These are phyloP conservation scores for Lepidurus couesii DNA, from an alignment of 1,140 invertebrate genomes.

Conservation along the genomic window DNA sequence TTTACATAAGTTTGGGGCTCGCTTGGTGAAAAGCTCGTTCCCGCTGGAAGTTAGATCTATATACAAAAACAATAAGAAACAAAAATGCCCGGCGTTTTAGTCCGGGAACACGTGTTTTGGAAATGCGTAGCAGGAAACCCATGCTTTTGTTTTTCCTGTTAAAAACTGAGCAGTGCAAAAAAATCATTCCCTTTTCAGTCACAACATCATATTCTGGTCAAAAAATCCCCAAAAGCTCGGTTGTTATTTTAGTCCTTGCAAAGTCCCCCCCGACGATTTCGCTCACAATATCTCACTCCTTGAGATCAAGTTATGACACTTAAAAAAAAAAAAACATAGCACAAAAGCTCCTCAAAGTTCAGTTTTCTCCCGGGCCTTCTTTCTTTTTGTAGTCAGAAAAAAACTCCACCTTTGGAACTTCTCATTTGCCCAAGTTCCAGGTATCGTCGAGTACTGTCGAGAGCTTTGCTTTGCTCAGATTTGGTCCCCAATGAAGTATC, in stretches of 20 bases:
- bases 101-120: neutral
- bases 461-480: neutral
- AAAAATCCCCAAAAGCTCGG: neutral
- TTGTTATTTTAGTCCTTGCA: neutral
- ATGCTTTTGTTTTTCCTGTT: neutral
- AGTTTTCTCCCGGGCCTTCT: too few species aligned
- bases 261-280: neutral
- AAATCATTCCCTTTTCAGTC: neutral
- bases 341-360: neutral
- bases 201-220: neutral
- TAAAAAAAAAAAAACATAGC: conserved; percentile 15
- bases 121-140: neutral
- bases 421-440: neutral
- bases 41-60: neutral
- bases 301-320: conserved; percentile 22
- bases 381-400: neutral
- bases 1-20: neutral
- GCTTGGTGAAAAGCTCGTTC: neutral
- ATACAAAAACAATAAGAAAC: neutral
- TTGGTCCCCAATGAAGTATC: conserved; percentile 1
- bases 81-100: neutral
- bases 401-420: neutral
- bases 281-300: neutral
- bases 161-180: conserved; percentile 17
- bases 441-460: neutral